A percentile compares a stretch with the other conserved stretches of the same genome.
Conservation (phyloP, 2,113 vertebrate genomes). For the Conger conger region DNA sequence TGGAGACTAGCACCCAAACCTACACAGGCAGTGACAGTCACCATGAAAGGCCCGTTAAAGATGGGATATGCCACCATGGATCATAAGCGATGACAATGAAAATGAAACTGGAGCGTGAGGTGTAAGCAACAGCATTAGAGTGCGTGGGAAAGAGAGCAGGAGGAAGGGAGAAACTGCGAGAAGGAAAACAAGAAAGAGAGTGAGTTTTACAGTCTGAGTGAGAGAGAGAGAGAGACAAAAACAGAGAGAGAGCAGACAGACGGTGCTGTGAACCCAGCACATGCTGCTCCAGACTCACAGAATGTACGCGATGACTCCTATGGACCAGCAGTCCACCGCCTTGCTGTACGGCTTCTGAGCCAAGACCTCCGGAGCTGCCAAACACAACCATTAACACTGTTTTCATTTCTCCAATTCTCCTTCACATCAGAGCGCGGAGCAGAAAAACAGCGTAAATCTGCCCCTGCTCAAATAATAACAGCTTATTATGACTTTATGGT, state of each 20-base stretch:
- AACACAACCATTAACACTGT: neutral
- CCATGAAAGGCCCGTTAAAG: neutral
- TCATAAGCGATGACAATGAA: neutral
- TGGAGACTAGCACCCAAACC: neutral
- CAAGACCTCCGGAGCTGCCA: constrained; percentile 89
- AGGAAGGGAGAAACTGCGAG: neutral
- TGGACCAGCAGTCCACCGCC: constrained; percentile 98
- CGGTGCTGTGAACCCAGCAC: neutral
- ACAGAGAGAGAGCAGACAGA: neutral
- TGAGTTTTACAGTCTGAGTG: neutral
- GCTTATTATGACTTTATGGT: neutral
- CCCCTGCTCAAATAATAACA: neutral
- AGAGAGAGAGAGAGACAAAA: neutral
- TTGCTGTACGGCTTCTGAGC: constrained; percentile 98
- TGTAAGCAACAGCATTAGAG: neutral
- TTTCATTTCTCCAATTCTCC: neutral
- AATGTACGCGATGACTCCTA: constrained; percentile 95
- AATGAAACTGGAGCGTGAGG: neutral
- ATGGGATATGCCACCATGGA: neutral
- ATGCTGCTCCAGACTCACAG: constrained; percentile 70
- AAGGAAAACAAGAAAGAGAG: neutral
- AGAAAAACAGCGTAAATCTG: neutral
- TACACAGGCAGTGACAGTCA: neutral
- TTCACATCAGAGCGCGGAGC: neutral
- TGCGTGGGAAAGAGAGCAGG: neutral